Evolutionary conservation across 1,140 invertebrate genomes (phyloP), one percentile per base, ranked within the genome.

Genomic region (Anastatus disparis): DNA sequence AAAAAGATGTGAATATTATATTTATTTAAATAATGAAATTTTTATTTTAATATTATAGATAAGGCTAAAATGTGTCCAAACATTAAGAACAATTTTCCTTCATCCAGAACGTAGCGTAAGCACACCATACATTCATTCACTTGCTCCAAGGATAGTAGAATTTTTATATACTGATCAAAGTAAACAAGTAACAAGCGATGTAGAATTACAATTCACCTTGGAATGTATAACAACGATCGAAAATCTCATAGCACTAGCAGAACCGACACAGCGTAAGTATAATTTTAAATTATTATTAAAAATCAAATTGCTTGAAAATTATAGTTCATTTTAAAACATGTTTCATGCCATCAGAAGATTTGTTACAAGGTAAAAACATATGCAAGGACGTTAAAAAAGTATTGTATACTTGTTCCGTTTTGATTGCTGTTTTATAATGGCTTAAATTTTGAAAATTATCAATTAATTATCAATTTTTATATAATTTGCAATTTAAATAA

Each of bases 61-160:
- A 0, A 90, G 89, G 80, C 77, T 94, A 22, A 94, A 94, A 80
- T 94, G 93, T 77, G 88, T 95, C 27, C 92, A 94, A 82, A 92
- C 92, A 1, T 84, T 95, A 10, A 88, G 88, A 73, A 92, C 91
- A 0, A 90, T 96, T 48, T 94, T 95, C 77, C 82, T 89, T 22
- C 90, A 93, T 79, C 86, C 89, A 2, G 92, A 95, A 75, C 86
- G 88, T 40, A 86, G 83, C 56, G 89, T 94, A 40, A 89, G 91
- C 44, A 91, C 90, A 2, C 92, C 92, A 0, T 95, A 94, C 75
- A 95, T 96, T 66, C 93, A 95, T 78, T 89, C 92, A 0, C 83
- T 96, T 35, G 93, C 93, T 17, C 93, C 92, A 1, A 85, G 91
- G 74, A 85, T 93, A 29, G 89, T 93, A 10, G 90, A 93, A 78